Conservation (phyloP, 2,888 invertebrate species). For the Biston betularia region DNA sequence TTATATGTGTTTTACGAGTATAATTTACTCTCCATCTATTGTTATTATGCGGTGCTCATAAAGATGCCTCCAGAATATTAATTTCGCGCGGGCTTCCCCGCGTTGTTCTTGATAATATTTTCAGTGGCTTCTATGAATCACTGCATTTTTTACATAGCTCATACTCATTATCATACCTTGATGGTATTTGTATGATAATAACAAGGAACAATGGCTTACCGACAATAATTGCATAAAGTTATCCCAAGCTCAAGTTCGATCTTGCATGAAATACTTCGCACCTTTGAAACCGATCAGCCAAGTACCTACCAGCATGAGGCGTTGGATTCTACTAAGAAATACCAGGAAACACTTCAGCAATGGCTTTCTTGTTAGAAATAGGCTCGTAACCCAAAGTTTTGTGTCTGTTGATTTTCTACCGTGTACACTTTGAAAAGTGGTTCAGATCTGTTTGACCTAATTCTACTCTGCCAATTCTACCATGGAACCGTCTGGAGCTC, state of each 20-base stretch:
- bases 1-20: slow-evolving; percentile 10
- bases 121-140: slow-evolving; percentile 49
- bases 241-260: not conserved
- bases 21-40: slow-evolving; percentile 39
- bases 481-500: too few relatives aligned
- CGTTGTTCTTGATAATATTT: slow-evolving; percentile 40
- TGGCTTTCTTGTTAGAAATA: too few relatives aligned
- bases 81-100: slow-evolving; percentile 72
- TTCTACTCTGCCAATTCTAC: too few relatives aligned
- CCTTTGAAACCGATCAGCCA: too few relatives aligned
- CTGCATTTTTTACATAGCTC: slow-evolving; percentile 35
- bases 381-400: too few relatives aligned
- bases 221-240: slow-evolving; percentile 2
- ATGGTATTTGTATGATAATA: slow-evolving; percentile 14
- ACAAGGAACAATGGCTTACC: not conserved
- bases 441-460: too few relatives aligned
- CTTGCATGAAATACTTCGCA: too few relatives aligned
- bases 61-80: slow-evolving; percentile 67
- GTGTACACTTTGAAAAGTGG: too few relatives aligned
- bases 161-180: slow-evolving; percentile 22
- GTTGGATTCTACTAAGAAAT: too few relatives aligned
- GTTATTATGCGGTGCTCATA: slow-evolving; percentile 40
- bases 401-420: too few relatives aligned
- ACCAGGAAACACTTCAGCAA: too few relatives aligned
- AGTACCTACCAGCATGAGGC: too few relatives aligned